Conservation (phyloP, 2,113 vertebrate genomes). For the Eira barbara region DNA sequence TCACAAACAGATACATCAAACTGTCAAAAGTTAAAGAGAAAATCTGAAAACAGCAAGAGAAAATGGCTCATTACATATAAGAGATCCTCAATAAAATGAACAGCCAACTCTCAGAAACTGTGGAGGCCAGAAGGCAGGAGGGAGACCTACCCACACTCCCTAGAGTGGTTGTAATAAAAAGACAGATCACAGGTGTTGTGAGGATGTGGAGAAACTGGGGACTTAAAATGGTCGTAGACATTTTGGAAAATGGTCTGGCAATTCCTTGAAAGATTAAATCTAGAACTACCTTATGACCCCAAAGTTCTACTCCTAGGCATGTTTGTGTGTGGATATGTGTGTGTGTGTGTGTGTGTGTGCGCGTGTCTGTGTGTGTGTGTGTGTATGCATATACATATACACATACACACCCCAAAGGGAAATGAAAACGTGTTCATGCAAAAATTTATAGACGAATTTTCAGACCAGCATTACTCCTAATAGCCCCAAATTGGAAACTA, state of each 20-base stretch:
- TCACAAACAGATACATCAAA: background rate
- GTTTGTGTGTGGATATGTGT: background rate
- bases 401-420: background rate
- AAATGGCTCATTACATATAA: background rate
- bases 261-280: background rate
- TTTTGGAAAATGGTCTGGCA: background rate
- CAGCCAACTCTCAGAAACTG: background rate
- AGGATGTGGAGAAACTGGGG: background rate
- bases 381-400: rapidly evolving
- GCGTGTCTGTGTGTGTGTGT: no score
- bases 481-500: background rate
- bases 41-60: background rate
- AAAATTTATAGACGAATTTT: background rate
- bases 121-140: background rate
- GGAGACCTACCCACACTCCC: background rate
- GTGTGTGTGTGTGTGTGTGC: background rate
- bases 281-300: background rate
- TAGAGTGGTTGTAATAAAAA: background rate
- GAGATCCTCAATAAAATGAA: background rate
- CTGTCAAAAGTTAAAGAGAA: background rate
- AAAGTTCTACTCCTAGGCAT: background rate
- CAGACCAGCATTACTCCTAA: background rate
- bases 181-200: background rate
- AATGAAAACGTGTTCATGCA: background rate
- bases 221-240: background rate